Conservation (phyloP, 2,113 vertebrate species). For the Xenopus tropicalis region UCB_Xtro_10.0 CM004444.2:60482001-60482500, state of each 20-base stretch:
- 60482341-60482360: neutral
- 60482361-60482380: neutral
- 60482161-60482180: slow-evolving; percentile 12
- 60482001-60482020: no score
- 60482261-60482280: slow-evolving; percentile 8
- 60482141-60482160: slow-evolving; percentile 6
- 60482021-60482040: no score
- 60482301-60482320: neutral
- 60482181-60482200: slow-evolving; percentile 36
- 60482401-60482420: no score
- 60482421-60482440: no score
- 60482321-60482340: neutral
- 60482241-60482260: slow-evolving; percentile 43
- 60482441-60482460: no score
- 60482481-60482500: no score
- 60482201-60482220: slow-evolving; percentile 37
- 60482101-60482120: no score
- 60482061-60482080: no score
- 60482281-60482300: neutral
- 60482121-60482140: slow-evolving; percentile 20
- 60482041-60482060: no score
- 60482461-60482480: no score
- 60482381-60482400: no score
- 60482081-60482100: no score
- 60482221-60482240: slow-evolving; percentile 37